Percentiles rank a stretch among this genome's conserved stretches.
phyloP scores from a whole-genome alignment of 2,797 vertebrate genomes.

The Trachops cirrhosus region DNA sequence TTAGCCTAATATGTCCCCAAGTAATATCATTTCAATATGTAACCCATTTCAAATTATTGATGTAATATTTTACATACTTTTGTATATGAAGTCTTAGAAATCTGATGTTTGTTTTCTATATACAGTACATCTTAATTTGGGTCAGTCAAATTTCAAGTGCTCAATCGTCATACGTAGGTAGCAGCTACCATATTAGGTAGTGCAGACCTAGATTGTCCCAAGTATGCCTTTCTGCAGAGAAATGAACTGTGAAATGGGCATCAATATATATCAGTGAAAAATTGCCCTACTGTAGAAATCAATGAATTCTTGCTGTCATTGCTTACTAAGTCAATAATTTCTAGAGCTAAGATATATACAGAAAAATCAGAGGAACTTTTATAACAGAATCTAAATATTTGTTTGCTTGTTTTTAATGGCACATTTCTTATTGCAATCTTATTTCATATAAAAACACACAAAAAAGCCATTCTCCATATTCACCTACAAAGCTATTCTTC shows the following conservation, averaged over 20 bases:
- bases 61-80: background rate
- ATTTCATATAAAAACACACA: background rate
- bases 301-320: background rate
- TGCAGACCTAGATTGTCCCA: background rate
- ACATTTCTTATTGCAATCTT: background rate
- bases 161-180: background rate
- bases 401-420: background rate
- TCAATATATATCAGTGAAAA: background rate
- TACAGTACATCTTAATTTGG: background rate
- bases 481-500: background rate
- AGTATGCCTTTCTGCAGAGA: background rate
- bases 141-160: background rate
- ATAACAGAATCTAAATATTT: background rate
- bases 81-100: background rate
- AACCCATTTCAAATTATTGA: background rate
- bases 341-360: background rate
- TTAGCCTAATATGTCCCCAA: background rate
- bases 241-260: slow-evolving; percentile 1
- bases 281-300: background rate
- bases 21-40: background rate
- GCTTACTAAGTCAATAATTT: background rate
- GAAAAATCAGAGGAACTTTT: background rate
- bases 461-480: background rate
- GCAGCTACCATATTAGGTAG: background rate
- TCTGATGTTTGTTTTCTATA: background rate